Evolutionary conservation across 2,113 vertebrate genomes (phyloP), one percentile per base, ranked within the genome.

Genomic region (Sapayoa aenigma): DNA sequence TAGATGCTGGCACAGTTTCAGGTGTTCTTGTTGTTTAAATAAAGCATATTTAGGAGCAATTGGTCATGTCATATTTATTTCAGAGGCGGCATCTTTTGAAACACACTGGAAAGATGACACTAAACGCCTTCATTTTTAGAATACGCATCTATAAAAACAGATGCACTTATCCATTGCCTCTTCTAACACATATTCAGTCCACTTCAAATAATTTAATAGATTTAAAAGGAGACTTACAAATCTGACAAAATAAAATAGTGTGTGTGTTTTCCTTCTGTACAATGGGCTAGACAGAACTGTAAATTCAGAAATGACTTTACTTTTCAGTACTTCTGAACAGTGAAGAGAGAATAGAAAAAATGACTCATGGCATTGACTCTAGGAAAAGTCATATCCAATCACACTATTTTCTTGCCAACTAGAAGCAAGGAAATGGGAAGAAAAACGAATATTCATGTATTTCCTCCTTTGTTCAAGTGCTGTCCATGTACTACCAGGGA

Each of bases 271-370:
- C 52, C 44, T 68, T 74, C 35, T 59, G 31, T 37, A 83, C 41
- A 85, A 58, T 55, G 50, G 63, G 15, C 46, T 77, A 68, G 55
- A 66, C 28, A 73, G 53, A 66, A 58, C 3, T 46, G 23, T 42
- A 62, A 63, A 50, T 74, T 88, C 83, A 92, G 35, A 77, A 88
- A 44, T 67, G 0, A 67, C 16, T n/a, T 79, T 42, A 46, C 14
- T 95, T 91, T 87, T 81, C 66, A 89, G n/a, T 63, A 44, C 12
- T 87, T 89, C 44, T 77, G 23, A 87, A 71, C 15, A 62, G 15
- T 71, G 56, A 91, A 73, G 73, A 80, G 6, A 83, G 9, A 83
- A 83, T 17, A 81, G 25, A 65, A 95, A 83, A 90, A 60, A 73
- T 69, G 4, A 63, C n/a, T 85, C 78, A 47, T 42, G 42, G 42